Conservation (phyloP, 2,113 vertebrate genomes). For the Rhizomys pruinosus region DNA sequence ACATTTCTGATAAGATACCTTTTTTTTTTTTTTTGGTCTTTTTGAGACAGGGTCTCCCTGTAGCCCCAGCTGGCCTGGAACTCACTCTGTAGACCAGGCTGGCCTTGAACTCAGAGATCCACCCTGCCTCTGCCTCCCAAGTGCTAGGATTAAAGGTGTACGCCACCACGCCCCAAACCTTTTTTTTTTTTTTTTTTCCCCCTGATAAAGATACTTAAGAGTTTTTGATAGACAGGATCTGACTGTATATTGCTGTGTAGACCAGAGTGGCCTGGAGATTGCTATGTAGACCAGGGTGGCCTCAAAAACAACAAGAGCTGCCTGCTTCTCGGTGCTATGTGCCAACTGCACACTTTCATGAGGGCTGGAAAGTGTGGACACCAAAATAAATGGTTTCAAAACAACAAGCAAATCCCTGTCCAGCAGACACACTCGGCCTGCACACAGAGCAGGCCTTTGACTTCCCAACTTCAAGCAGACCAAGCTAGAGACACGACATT, state of each 20-base stretch:
- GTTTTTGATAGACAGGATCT: too few species aligned
- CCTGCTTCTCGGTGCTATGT: too few species aligned
- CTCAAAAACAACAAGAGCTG: too few species aligned
- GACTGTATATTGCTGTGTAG: too few species aligned
- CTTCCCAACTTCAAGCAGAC: background rate
- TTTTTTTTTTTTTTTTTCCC: too few species aligned
- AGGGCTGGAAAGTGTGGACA: fast-evolving
- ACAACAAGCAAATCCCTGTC: background rate
- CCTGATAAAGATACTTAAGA: too few species aligned
- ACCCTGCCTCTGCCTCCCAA: background rate
- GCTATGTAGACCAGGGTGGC: too few species aligned
- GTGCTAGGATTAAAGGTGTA: background rate
- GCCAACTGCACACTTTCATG: too few species aligned
- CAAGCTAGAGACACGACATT: background rate
- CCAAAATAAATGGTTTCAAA: background rate
- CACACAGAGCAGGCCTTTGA: background rate
- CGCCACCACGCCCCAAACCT: background rate
- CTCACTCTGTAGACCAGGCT: background rate
- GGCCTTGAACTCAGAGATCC: background rate
- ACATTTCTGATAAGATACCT: background rate
- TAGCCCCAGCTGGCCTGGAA: background rate
- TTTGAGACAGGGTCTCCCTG: background rate
- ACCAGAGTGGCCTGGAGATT: too few species aligned
- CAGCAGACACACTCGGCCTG: background rate
- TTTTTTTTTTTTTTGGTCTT: background rate